Evolutionary conservation across 1,140 invertebrate species (phyloP).

Genomic region (Hypsibius dujardini): DNA sequence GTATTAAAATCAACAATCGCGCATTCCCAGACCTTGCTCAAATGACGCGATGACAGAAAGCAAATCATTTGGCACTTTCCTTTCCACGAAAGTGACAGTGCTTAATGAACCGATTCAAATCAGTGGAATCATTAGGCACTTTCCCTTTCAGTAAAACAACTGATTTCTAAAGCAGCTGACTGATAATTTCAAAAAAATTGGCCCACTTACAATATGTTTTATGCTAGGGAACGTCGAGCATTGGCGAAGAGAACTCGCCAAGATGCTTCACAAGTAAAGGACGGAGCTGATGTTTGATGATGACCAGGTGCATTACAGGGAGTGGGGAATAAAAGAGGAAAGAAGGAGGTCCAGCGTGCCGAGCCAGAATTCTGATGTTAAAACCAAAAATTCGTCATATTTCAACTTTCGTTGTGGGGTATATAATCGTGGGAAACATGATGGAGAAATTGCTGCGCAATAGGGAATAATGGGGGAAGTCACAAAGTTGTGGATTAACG

Average conservation of each 20-base stretch:
- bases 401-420: neutral
- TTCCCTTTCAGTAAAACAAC: too few species aligned
- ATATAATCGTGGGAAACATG: too few species aligned
- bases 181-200: neutral
- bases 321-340: neutral
- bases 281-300: neutral
- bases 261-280: neutral
- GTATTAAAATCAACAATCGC: neutral
- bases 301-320: neutral
- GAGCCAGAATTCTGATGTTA: neutral
- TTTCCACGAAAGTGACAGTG: too few species aligned
- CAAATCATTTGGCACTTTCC: too few species aligned
- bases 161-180: neutral
- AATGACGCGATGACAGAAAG: too few species aligned
- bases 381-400: neutral
- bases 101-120: too few species aligned
- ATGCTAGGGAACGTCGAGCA: slow-evolving; percentile 4
- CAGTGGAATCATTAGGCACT: too few species aligned
- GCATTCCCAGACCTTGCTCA: neutral
- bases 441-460: too few species aligned
- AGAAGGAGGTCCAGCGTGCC: neutral
- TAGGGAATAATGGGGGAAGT: too few species aligned
- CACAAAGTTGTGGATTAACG: too few species aligned
- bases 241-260: neutral
- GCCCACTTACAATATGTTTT: neutral